Conservation (phyloP, 2,113 vertebrate genomes). For the Hippoglossus stenolepis region DNA sequence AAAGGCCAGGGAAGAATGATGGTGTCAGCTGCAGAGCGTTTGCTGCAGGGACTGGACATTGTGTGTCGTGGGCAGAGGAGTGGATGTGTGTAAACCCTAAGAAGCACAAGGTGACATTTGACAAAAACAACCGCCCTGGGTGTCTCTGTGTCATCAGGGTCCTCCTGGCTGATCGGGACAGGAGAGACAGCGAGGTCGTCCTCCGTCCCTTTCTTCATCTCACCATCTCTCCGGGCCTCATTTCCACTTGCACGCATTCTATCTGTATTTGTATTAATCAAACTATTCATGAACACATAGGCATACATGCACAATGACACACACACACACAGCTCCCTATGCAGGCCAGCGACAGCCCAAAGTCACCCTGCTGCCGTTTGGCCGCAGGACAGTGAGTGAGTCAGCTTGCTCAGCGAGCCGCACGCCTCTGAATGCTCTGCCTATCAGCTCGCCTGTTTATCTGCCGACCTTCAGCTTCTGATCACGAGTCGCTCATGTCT, state of each 20-base stretch:
- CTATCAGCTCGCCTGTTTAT: constrained; percentile 35
- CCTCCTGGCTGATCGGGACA: constrained; percentile 38
- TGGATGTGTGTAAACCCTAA: constrained; percentile 18
- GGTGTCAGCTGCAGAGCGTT: too few species aligned
- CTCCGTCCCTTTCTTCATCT: not conserved
- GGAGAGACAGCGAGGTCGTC: constrained; percentile 31
- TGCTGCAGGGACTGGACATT: too few species aligned
- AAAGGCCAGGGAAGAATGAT: too few species aligned
- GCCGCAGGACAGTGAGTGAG: constrained; percentile 69
- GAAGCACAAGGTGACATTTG: constrained; percentile 50
- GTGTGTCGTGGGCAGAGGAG: not conserved
- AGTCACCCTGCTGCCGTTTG: constrained; percentile 58
- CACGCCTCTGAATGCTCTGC: constrained; percentile 41
- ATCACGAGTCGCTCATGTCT: not conserved
- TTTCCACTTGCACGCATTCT: constrained; percentile 43
- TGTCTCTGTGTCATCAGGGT: constrained; percentile 47
- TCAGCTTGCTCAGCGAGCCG: constrained; percentile 51
- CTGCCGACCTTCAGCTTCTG: constrained; percentile 20
- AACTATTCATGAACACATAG: constrained; percentile 28
- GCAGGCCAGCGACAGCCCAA: constrained; percentile 23
- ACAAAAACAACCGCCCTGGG: constrained; percentile 39
- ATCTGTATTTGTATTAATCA: constrained; percentile 43
- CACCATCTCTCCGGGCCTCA: constrained; percentile 31
- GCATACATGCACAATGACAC: constrained; percentile 36
- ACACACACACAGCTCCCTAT: constrained; percentile 35